A percentile compares a stretch with the other conserved stretches of the same genome.
Evolutionary conservation across 2,113 vertebrate genomes (phyloP).

Genomic region (Neopipo cinnamomea): DNA sequence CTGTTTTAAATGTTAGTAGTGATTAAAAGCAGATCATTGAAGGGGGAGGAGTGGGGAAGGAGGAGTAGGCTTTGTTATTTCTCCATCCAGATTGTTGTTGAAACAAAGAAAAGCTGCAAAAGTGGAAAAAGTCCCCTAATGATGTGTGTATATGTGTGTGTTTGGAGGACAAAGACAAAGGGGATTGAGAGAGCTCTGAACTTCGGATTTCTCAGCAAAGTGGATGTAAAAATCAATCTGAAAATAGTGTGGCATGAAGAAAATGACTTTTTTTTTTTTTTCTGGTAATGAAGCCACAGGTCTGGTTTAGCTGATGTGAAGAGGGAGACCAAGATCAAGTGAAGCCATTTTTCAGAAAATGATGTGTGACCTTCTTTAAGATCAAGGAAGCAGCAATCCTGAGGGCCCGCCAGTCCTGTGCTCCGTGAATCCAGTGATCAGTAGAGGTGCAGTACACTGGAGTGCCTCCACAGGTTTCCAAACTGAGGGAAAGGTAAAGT

Average conservation of each 20-base stretch:
- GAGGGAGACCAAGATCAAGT: not conserved
- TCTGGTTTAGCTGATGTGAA: not conserved
- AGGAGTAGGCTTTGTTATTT: slow-evolving; percentile 5
- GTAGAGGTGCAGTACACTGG: fast-evolving
- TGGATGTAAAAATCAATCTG: not conserved
- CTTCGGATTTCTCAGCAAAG: not conserved
- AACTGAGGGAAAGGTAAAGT: not conserved
- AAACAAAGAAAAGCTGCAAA: slow-evolving; percentile 19
- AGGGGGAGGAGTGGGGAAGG: not conserved
- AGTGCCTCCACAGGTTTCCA: not conserved
- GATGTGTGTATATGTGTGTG: fast-evolving
- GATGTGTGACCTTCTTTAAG: not conserved
- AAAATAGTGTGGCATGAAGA: not conserved
- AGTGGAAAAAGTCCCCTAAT: not conserved
- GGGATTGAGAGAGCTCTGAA: not conserved
- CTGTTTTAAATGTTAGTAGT: slow-evolving; percentile 61
- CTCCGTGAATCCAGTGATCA: not conserved
- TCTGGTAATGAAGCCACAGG: not conserved
- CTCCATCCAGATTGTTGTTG: not conserved
- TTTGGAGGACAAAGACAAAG: not conserved
- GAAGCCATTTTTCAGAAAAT: not conserved
- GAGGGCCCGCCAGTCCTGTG: not conserved
- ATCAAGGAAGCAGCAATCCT: not conserved
- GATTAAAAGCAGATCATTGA: slow-evolving; percentile 61
- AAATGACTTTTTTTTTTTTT: not conserved